Base-by-base conservation (phyloP, 2,888 invertebrate genomes). In the Ophraella communa region DNA sequence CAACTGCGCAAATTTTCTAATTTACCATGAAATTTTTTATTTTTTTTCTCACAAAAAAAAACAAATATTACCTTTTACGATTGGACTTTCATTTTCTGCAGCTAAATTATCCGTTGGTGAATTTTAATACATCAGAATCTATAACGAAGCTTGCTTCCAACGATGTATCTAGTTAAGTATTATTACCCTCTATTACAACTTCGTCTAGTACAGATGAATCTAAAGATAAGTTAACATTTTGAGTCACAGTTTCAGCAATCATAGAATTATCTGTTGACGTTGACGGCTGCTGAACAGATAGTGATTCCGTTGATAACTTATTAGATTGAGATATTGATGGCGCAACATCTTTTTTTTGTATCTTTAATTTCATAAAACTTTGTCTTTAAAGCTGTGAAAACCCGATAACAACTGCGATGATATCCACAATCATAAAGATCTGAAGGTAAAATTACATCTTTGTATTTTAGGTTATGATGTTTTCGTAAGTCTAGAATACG, bases 401-500 rank as follows among this genome's bases (percentile, higher is more conserved):
- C 49, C n/a, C 49, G 23, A 49, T 49, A 49, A 49, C 49, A 49
- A 49, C 49, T 49, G 11, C 49, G 49, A 2, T 49, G 49, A 49
- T 49, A 49, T 49, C 49, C 49, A 49, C 11, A 49, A 24, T 49
- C 24, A 49, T 49, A 49, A 49, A 24, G 49, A 49, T 49, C 24
- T 21, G 49, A 21, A 49, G 24, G 49, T 23, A 49, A 49, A 49
- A 35, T 35, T 1, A 35, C 35, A 35, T 35, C 35, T 35, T 35
- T 49, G 49, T 21, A 49, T 49, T 49, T 49, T 18, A 24, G 21
- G 27, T 49, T n/a, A 49, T 49, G 24, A 53, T 17, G 21, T 11
- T 45, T 56, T 45, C 18, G 49, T 21, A 14, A 49, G 49, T 49
- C 24, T 23, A 49, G 23, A 49, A 21, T 49, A 49, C 49, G 21